Conservation (phyloP, 2,888 invertebrate species). For the Cheilosia impressa region DNA sequence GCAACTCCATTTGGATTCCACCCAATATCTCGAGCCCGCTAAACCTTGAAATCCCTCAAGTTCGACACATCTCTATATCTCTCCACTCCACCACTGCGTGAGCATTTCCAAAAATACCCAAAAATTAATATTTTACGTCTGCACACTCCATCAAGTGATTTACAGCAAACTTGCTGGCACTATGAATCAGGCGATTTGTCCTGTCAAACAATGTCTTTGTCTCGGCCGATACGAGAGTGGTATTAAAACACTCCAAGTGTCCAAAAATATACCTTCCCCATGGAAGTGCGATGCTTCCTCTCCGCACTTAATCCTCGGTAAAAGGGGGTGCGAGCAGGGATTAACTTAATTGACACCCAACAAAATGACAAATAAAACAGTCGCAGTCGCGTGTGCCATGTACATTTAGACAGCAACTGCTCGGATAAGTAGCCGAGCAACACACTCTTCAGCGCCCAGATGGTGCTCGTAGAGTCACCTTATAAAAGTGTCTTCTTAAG, state of each 20-base stretch:
- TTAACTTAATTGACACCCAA: conserved; percentile 68
- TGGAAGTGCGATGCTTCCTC: background rate
- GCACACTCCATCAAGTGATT: conserved; percentile 51
- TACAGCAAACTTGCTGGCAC: conserved; percentile 58
- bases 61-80: background rate
- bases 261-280: conserved; percentile 46
- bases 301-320: conserved; percentile 39
- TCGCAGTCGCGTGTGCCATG: conserved; percentile 41
- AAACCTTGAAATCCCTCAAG: too few relatives aligned
- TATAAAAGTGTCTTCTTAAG: conserved; percentile 69
- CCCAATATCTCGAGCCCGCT: too few relatives aligned
- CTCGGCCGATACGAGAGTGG: conserved; percentile 26
- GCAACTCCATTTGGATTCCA: too few relatives aligned
- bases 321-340: conserved; percentile 54
- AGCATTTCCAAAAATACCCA: conserved; percentile 3
- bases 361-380: conserved; percentile 72
- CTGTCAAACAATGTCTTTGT: conserved; percentile 48
- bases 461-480: conserved; percentile 47
- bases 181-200: conserved; percentile 68
- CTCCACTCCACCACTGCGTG: background rate
- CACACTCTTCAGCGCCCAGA: conserved; percentile 50
- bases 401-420: conserved; percentile 25
- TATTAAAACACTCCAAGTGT: conserved; percentile 35
- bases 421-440: conserved; percentile 34
- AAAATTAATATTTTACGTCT: conserved; percentile 1